Percentiles rank a stretch among this genome's conserved stretches.
These are phyloP conservation scores for Eustalomyia histrio DNA, from an alignment of 2,888 invertebrate genomes.

Conservation along the genomic window DNA sequence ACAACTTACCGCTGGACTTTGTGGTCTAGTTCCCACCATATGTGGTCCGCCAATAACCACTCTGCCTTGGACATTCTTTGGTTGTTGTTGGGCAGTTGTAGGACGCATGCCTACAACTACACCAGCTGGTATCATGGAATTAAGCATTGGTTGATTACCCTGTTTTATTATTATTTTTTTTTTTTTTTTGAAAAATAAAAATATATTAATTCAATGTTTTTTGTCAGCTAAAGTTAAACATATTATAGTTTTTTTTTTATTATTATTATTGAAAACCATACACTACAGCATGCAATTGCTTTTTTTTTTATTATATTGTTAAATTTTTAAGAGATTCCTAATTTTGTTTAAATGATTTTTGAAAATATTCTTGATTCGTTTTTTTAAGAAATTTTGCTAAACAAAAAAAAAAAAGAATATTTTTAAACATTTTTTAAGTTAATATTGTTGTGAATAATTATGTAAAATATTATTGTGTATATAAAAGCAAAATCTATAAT, in stretches of 20 bases:
- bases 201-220: constrained; percentile 6
- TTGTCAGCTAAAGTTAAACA: not conserved
- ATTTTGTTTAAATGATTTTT: constrained; percentile 20
- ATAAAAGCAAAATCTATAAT: not conserved
- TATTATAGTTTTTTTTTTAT: not conserved
- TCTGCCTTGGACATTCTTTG: constrained; percentile 86
- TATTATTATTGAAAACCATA: constrained; percentile 47
- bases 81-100: constrained; percentile 83
- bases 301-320: constrained; percentile 42
- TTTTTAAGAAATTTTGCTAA: constrained; percentile 2
- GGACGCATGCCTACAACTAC: constrained; percentile 92
- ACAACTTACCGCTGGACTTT: constrained; percentile 84
- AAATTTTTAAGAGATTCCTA: constrained; percentile 19
- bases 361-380: constrained; percentile 19
- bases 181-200: constrained; percentile 8
- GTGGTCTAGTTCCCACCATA: constrained; percentile 89
- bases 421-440: not conserved
- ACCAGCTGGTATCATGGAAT: constrained; percentile 86
- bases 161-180: too few species aligned
- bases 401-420: too few species aligned
- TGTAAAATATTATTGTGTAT: not conserved
- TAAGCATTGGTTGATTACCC: constrained; percentile 82
- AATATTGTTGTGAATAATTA: not conserved
- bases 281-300: constrained; percentile 66
- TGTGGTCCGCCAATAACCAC: constrained; percentile 91